A percentile compares a stretch with the other conserved stretches of the same genome.
phyloP scores from a whole-genome alignment of 2,888 invertebrate species.

The Xanthorhoe designata region DNA sequence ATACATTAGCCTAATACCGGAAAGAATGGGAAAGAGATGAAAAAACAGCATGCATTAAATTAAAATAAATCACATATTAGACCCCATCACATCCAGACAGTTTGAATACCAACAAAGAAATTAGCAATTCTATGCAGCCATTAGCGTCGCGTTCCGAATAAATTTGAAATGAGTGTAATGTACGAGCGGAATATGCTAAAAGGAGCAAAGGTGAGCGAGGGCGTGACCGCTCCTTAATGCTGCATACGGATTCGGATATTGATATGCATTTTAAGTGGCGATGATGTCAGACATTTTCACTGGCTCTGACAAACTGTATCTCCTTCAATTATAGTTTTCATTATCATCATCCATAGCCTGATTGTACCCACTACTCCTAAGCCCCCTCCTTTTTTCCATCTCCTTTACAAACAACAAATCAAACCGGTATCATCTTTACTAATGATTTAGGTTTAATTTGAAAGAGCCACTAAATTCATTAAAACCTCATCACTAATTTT shows the following conservation, averaged over 20 bases:
- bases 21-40: too few species aligned
- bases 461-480: too few species aligned
- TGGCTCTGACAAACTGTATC: background rate
- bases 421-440: too few species aligned
- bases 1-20: too few species aligned
- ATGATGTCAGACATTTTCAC: conserved; percentile 5
- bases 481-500: too few species aligned
- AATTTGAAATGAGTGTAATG: conserved; percentile 25
- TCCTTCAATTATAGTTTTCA: too few species aligned
- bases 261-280: conserved; percentile 15
- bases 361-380: too few species aligned
- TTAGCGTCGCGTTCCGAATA: conserved; percentile 29
- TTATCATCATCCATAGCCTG: too few species aligned
- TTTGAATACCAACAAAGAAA: conserved; percentile 29
- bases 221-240: conserved; percentile 27
- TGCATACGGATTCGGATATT: conserved; percentile 25
- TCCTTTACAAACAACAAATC: too few species aligned
- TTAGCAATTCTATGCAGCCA: conserved; percentile 28
- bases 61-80: conserved; percentile 8
- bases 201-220: conserved; percentile 37
- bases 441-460: too few species aligned
- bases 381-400: too few species aligned
- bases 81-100: conserved; percentile 14
- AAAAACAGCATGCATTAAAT: background rate
- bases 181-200: conserved; percentile 40